These are phyloP conservation scores for Harlomillsia oculata DNA, from an alignment of 1,140 invertebrate species.

Conservation along the genomic window DNA sequence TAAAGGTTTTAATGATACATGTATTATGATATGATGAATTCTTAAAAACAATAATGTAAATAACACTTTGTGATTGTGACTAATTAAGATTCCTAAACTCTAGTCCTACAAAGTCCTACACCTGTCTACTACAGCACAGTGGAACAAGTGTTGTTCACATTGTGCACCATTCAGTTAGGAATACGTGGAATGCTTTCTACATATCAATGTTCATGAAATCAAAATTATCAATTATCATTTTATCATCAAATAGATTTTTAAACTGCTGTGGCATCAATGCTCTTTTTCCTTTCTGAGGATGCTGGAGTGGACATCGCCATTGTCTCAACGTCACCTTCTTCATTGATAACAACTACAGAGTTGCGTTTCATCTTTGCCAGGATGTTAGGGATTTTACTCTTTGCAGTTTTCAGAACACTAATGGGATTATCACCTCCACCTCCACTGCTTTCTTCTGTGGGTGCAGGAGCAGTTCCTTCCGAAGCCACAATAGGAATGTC, in stretches of 20 bases:
- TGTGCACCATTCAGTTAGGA: too few species aligned
- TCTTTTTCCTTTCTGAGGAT: slow-evolving; percentile 27
- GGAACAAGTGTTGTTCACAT: too few species aligned
- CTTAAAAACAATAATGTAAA: too few species aligned
- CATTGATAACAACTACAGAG: slow-evolving; percentile 34
- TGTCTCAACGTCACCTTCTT: slow-evolving; percentile 35
- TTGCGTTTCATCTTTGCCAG: slow-evolving; percentile 33
- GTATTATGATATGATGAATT: too few species aligned
- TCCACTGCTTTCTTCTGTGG: neutral
- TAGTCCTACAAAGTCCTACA: too few species aligned
- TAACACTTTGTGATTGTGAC: too few species aligned
- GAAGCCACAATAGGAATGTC: slow-evolving; percentile 35
- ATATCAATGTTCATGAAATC: too few species aligned
- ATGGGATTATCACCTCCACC: neutral
- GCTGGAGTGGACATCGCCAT: slow-evolving; percentile 21
- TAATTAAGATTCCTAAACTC: too few species aligned
- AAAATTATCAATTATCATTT: neutral
- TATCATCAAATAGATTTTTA: slow-evolving; percentile 5
- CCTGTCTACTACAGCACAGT: too few species aligned
- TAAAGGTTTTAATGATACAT: too few species aligned
- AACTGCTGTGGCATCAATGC: slow-evolving; percentile 30
- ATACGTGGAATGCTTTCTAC: too few species aligned
- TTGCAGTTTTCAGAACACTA: slow-evolving; percentile 12
- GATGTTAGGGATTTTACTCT: slow-evolving; percentile 32
- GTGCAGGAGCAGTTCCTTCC: slow-evolving; percentile 17